Base-by-base conservation (phyloP, 2,797 vertebrate genomes). In the Netta rufina region DNA sequence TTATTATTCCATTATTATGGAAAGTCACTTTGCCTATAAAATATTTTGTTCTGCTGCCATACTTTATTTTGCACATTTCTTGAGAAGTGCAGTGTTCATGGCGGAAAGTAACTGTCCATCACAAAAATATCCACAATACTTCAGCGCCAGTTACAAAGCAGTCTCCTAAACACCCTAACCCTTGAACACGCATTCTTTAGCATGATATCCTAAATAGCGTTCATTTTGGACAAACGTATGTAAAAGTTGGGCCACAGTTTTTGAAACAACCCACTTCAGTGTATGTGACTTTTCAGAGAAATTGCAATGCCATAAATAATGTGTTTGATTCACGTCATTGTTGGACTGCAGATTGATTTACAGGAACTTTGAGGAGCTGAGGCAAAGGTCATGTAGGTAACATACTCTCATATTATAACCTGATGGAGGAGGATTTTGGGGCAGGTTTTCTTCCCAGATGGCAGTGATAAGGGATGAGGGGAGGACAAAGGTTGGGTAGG, bases 1-100 rank as follows among this genome's bases (percentile, higher is more conserved):
- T 97, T 93, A 94, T 97, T 96, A 97, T 95, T 95, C 91, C 62
- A 71, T 95, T 95, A 93, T 94, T 94, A 94, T 6, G 8, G 95
- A 93, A 96, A 94, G 78, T 79, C 91, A 70, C 57, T 96, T 96
- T 79, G 81, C 80, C 91, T 96, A 69, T 94, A 90, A 92, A 95
- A 91, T 95, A 84, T 91, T 95, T 96, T 93, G 65, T 82, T 73
- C 90, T 88, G 65, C 72, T 93, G 75, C 96, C 94, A 93, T 67
- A 56, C 90, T 95, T 92, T 92, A 95, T 95, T 96, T 93, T 93
- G 82, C 77, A 19, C 60, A 41, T 87, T 86, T 95, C 96, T 96
- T 78, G 89, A 87, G 80, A 61, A 87, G 30, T 47, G 28, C 51
- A 93, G 54, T 53, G 62, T 71, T 95, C 56, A 30, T 81, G 61